Conservation (phyloP, 2,888 invertebrate genomes). For the Koerneria pararmatus region DNA sequence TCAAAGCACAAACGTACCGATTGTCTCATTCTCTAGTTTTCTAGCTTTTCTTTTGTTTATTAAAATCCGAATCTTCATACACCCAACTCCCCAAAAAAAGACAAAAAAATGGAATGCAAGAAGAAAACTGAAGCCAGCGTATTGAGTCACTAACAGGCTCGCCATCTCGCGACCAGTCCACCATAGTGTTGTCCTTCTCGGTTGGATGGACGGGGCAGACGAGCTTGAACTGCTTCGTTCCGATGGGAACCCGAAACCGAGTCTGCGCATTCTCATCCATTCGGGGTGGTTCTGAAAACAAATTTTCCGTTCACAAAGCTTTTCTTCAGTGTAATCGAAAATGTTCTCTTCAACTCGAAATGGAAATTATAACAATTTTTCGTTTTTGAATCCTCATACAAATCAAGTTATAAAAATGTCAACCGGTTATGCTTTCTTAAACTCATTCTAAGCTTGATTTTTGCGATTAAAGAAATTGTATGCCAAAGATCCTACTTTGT, state of each 20-base stretch:
- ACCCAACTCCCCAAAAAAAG: too few species aligned
- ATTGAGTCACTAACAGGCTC: slow-evolving; percentile 36
- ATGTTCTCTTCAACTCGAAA: too few species aligned
- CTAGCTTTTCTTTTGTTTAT: neutral
- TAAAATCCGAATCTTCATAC: neutral
- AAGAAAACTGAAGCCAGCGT: neutral
- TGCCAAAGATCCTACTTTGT: too few species aligned
- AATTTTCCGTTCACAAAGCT: too few species aligned
- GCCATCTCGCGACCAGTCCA: slow-evolving; percentile 54
- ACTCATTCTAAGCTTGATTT: too few species aligned
- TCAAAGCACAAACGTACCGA: too few species aligned
- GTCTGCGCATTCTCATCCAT: slow-evolving; percentile 42
- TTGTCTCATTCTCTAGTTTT: neutral
- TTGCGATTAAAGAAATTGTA: too few species aligned
- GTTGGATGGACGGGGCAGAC: slow-evolving; percentile 47
- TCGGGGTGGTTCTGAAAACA: slow-evolving; percentile 51
- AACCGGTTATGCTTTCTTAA: too few species aligned
- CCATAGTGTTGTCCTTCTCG: slow-evolving; percentile 45
- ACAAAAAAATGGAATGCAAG: neutral
- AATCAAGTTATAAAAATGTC: too few species aligned
- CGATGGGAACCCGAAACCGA: slow-evolving; percentile 47
- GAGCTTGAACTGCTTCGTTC: slow-evolving; percentile 50
- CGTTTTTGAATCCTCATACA: too few species aligned
- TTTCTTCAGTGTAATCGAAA: too few species aligned
- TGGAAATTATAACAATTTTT: too few species aligned